Evolutionary conservation across 2,888 invertebrate species (phyloP).

Genomic region (Arge pagana): DNA sequence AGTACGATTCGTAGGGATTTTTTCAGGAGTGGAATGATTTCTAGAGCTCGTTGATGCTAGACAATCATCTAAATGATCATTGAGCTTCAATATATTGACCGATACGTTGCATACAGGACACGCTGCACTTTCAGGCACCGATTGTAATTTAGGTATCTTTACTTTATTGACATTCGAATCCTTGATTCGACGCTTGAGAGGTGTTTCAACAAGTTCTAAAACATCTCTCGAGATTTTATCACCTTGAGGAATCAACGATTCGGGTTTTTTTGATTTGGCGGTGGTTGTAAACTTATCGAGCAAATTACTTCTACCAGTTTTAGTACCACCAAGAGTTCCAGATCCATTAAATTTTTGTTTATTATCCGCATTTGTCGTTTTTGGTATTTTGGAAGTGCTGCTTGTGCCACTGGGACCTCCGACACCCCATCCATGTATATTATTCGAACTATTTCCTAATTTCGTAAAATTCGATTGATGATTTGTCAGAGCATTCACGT

Average conservation of each 20-base stretch:
- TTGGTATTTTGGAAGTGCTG: constrained; percentile 1
- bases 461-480: constrained; percentile 34
- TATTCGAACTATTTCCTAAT: constrained; percentile 43
- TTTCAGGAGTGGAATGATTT: not conserved
- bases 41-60: not conserved
- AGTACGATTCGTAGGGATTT: no score
- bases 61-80: constrained; percentile 56
- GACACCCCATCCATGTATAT: constrained; percentile 46
- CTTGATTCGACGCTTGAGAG: constrained; percentile 3
- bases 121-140: constrained; percentile 29
- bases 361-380: constrained; percentile 6
- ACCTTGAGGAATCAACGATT: not conserved
- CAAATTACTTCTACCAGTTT: constrained; percentile 45
- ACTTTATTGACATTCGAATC: not conserved
- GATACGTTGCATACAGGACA: constrained; percentile 58
- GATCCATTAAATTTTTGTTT: constrained; percentile 33
- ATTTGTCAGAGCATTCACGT: constrained; percentile 19
- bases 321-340: constrained; percentile 45
- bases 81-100: constrained; percentile 48
- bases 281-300: constrained; percentile 37
- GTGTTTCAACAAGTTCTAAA: not conserved
- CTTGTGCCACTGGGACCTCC: constrained; percentile 37
- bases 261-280: not conserved
- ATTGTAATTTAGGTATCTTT: constrained; percentile 29
- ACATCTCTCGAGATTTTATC: not conserved